A percentile compares a stretch with the other conserved stretches of the same genome.
Conservation (phyloP, 2,888 invertebrate genomes). For the Palloptera scutellata region DNA sequence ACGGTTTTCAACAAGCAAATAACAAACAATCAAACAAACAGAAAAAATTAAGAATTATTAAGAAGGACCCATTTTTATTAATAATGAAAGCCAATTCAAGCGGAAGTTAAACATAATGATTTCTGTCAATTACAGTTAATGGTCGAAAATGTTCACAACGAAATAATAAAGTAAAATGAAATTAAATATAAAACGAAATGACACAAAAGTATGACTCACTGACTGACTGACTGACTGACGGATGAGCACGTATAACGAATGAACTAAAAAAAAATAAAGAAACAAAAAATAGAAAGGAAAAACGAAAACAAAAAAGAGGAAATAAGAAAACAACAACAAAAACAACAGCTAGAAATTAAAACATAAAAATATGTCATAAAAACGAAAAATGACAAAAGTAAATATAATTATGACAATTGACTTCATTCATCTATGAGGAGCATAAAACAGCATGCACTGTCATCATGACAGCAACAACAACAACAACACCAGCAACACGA, state of each 20-base stretch:
- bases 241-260: too few species aligned
- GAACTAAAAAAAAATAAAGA: neutral
- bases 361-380: neutral
- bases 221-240: too few species aligned
- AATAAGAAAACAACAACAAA: slow-evolving; percentile 8
- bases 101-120: slow-evolving; percentile 36
- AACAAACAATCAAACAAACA: too few species aligned
- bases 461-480: neutral
- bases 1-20: neutral
- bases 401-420: slow-evolving; percentile 25
- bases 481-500: neutral
- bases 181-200: slow-evolving; percentile 11
- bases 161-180: slow-evolving; percentile 4
- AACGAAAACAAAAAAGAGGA: neutral
- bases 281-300: neutral
- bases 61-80: too few species aligned
- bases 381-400: slow-evolving; percentile 6
- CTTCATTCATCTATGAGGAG: neutral
- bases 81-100: slow-evolving; percentile 21
- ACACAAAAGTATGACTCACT: slow-evolving; percentile 7
- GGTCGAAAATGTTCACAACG: slow-evolving; percentile 14
- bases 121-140: slow-evolving; percentile 38
- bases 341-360: slow-evolving; percentile 13
- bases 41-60: too few species aligned
- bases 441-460: too few species aligned